Evolutionary conservation across 2,888 invertebrate genomes (phyloP), one percentile per base, ranked within the genome.

Genomic region (Sepioteuthis lessoniana): DNA sequence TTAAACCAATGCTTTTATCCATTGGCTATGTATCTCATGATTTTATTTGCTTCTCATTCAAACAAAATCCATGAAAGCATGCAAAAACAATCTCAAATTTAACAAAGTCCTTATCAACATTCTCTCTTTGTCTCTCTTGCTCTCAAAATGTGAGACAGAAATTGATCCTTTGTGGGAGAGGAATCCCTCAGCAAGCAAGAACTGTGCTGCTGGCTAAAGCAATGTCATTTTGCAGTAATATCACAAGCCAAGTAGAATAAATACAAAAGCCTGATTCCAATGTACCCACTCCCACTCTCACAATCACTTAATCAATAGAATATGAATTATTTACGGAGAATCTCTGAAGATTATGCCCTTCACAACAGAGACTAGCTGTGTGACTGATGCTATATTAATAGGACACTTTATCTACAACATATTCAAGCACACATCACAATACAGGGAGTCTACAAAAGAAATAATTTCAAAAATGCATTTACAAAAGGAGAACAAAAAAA

Each of bases 341-440:
- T 76, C 76, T 76, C 35, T n/a, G n/a, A 76, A 76, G 76, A 76
- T 76, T 10, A 76, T n/a, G 76, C n/a, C 76, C 76, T 76, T 76
- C 76, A 76, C n/a, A 35, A n/a, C 13, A 76, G 76, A 35, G n/a
- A 76, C n/a, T 76, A 76, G 76, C n/a, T 16, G n/a, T 35, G 25
- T 35, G 76, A 76, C n/a, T 35, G n/a, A 76, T 76, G 76, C 76
- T 76, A 76, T 76, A n/a, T 76, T 76, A 76, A 76, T 76, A 76
- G n/a, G 10, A 76, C n/a, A 76, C 76, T n/a, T 76, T 76, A 76
- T 76, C 76, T 76, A 76, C 76, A 76, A 76, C 16, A 31, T n/a
- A 76, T 76, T 76, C 76, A n/a, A 76, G n/a, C 76, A 76, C n/a
- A n/a, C 76, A 50, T 50, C 50, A 76, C 7, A 76, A 76, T 76